phyloP scores from a whole-genome alignment of 1,140 invertebrate species.

The Rhynchophorus ferrugineus region DNA sequence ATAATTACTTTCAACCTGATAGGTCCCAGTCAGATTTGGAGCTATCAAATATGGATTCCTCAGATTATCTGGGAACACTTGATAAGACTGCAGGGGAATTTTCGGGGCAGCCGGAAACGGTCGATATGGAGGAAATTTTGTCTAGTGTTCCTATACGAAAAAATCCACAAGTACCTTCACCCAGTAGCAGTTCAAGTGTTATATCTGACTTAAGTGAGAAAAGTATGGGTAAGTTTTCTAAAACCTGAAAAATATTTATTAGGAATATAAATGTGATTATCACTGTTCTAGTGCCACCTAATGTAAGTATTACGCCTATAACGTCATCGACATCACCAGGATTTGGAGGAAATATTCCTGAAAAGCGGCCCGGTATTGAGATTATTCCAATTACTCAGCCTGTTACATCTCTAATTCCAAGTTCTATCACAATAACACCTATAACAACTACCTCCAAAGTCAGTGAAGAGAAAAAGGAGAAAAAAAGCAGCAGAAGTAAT shows the following conservation, averaged over 20 bases:
- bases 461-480: conserved; percentile 52
- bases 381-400: conserved; percentile 66
- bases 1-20: conserved; percentile 29
- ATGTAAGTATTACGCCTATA: conserved; percentile 74
- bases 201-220: conserved; percentile 50
- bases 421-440: conserved; percentile 79
- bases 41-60: conserved; percentile 52
- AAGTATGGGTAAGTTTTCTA: conserved; percentile 38
- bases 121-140: conserved; percentile 46
- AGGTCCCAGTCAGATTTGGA: conserved; percentile 56
- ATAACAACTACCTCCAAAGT: conserved; percentile 52
- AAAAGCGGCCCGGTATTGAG: conserved; percentile 65
- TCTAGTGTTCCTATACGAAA: conserved; percentile 8
- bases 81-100: conserved; percentile 40
- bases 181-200: conserved; percentile 10
- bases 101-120: conserved; percentile 9
- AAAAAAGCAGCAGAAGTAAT: conserved; percentile 56
- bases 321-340: conserved; percentile 43
- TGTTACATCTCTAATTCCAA: conserved; percentile 53
- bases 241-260: background rate
- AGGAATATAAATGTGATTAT: background rate
- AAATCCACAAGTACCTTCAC: conserved; percentile 5
- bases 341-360: conserved; percentile 40
- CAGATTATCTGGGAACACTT: conserved; percentile 44
- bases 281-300: conserved; percentile 50